Base-by-base conservation (phyloP, 1,140 invertebrate species). In the Drosophila ironensis region DNA sequence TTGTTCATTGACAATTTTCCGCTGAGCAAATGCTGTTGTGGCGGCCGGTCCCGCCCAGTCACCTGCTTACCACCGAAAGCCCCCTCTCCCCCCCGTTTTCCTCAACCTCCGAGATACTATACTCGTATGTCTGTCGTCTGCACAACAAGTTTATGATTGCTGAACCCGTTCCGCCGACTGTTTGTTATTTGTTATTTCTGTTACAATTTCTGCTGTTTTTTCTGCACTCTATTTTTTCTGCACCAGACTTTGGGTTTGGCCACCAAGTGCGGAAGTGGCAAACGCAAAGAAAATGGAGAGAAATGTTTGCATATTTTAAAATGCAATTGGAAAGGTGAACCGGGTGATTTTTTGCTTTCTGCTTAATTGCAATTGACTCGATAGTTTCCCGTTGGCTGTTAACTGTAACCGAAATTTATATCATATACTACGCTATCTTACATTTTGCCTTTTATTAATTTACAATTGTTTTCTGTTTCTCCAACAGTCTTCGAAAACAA, bases 111-210 rank as follows among this genome's bases (percentile, higher is more conserved):
- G n/a, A n/a, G n/a, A n/a, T n/a, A n/a, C n/a, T n/a, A n/a, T n/a
- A n/a, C n/a, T n/a, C n/a, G 61, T 63, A 63, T 69, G 61, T 69
- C 59, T 52, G 74, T n/a, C n/a, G n/a, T 77, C 72, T 80, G 76
- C 59, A 82, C 72, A 81, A 81, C 76, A 80, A 82, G 76, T 80
- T 81, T 82, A 81, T 84, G 80, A 84, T 86, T 84, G 74, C 80
- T 84, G 78, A 84, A 84, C 78, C 75, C 80, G 80, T 84, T 81
- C 50, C 52, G 40, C 50, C 52, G 40, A 63, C 40, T 68, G n/a
- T 72, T 61, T 63, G 59, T 66, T 80, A 50, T 71, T 42, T 72
- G 72, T 75, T 78, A 82, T 81, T 81, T 81, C 54, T 76, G 77
- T 77, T 82, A 82, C 77, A 84, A 73, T 82, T 78, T 78, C 41